phyloP scores from a whole-genome alignment of 2,888 invertebrate species.

The Yponomeuta cagnagella region DNA sequence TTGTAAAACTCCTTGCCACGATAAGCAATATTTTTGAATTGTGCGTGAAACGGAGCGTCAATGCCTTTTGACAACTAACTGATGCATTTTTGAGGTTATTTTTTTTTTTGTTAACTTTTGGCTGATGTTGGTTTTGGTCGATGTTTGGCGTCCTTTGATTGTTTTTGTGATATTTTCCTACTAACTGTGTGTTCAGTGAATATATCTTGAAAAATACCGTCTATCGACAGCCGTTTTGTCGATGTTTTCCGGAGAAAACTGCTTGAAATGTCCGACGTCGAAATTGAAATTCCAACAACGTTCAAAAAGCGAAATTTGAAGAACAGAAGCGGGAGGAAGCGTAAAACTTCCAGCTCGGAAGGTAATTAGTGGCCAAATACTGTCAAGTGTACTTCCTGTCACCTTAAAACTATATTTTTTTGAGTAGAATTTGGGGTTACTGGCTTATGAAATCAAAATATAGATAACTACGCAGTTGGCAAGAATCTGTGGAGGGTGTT shows the following conservation, averaged over 20 bases:
- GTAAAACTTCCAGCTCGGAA: conserved; percentile 77
- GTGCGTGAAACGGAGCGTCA: too few relatives aligned
- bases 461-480: not conserved
- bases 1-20: too few relatives aligned
- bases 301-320: conserved; percentile 82
- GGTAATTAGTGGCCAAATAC: conserved; percentile 29
- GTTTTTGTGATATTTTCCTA: not conserved
- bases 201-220: not conserved
- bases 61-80: too few relatives aligned
- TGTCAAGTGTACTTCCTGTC: not conserved
- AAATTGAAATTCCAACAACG: conserved; percentile 47
- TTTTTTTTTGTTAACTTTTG: not conserved
- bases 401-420: not conserved
- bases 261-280: conserved; percentile 56
- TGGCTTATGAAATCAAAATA: not conserved
- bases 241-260: not conserved
- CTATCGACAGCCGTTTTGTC: not conserved
- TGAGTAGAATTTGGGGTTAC: conserved; percentile 8
- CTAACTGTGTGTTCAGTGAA: not conserved
- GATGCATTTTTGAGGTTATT: too few relatives aligned
- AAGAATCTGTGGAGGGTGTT: not conserved
- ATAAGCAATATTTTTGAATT: too few relatives aligned
- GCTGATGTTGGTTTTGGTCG: not conserved
- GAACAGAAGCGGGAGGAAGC: conserved; percentile 76
- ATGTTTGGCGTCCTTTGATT: not conserved